phyloP scores from a whole-genome alignment of 2,113 vertebrate species.

The Paracanthobrama guichenoti region DNA sequence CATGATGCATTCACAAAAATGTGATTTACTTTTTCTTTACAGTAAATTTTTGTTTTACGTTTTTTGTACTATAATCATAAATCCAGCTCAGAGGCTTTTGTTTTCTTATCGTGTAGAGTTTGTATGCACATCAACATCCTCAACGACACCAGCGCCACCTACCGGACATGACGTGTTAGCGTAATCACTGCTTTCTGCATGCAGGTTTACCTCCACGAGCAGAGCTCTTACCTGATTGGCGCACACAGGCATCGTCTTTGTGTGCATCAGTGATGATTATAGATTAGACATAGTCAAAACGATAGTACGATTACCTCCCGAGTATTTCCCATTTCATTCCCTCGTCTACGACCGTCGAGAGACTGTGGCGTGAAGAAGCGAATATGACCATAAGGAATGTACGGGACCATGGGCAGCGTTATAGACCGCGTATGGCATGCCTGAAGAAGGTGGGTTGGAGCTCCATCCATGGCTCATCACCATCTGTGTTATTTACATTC shows the following conservation, averaged over 20 bases:
- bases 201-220: constrained; percentile 21
- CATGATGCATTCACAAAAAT: no score
- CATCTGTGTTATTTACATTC: constrained; percentile 2
- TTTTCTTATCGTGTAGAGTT: neutral
- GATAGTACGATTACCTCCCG: neutral
- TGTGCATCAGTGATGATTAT: constrained; percentile 55
- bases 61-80: neutral
- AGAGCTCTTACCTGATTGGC: constrained; percentile 79
- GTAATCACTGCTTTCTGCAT: constrained; percentile 22
- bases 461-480: constrained; percentile 18
- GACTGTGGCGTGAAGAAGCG: constrained; percentile 49
- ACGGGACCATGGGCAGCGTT: constrained; percentile 87
- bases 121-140: neutral
- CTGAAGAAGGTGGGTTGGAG: constrained; percentile 87
- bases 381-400: constrained; percentile 88
- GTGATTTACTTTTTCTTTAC: neutral
- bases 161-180: neutral
- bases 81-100: neutral
- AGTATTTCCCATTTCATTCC: constrained; percentile 6
- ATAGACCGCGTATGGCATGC: constrained; percentile 93
- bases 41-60: neutral
- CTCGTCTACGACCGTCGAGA: constrained; percentile 2
- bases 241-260: constrained; percentile 47
- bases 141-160: constrained; percentile 45
- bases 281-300: constrained; percentile 54